phyloP scores from a whole-genome alignment of 2,797 vertebrate genomes.

The Babyrousa celebensis region DNA sequence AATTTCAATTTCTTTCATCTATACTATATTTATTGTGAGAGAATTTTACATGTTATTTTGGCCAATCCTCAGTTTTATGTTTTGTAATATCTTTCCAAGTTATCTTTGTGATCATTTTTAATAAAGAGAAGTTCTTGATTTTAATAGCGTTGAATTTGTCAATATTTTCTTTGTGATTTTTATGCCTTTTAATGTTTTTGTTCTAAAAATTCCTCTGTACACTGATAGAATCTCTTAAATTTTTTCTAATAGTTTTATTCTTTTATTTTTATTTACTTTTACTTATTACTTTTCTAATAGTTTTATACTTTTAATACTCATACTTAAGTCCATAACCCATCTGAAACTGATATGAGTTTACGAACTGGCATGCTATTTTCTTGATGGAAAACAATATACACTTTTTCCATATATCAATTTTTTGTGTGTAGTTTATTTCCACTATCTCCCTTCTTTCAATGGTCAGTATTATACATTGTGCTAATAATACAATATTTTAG shows the following conservation, averaged over 20 bases:
- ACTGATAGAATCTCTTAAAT: neutral
- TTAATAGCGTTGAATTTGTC: neutral
- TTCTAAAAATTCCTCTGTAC: neutral
- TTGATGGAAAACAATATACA: neutral
- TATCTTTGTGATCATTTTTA: neutral
- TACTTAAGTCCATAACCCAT: neutral
- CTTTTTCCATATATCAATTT: neutral
- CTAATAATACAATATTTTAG: slow-evolving; percentile 9
- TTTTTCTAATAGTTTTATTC: neutral
- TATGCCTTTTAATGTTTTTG: neutral
- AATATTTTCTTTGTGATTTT: neutral
- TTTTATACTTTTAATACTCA: neutral
- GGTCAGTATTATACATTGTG: neutral
- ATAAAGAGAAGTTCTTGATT: neutral
- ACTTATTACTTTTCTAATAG: neutral
- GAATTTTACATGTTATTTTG: neutral
- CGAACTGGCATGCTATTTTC: neutral
- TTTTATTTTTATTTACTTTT: neutral
- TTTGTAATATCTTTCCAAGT: neutral
- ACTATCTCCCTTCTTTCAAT: neutral
- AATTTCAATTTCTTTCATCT: slow-evolving; percentile 1
- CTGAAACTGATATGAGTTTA: neutral
- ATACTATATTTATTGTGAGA: neutral
- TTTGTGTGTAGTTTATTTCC: neutral
- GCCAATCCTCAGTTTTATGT: neutral